Evolutionary conservation across 2,888 invertebrate species (phyloP).

Genomic region (Clanis bilineata): DNA sequence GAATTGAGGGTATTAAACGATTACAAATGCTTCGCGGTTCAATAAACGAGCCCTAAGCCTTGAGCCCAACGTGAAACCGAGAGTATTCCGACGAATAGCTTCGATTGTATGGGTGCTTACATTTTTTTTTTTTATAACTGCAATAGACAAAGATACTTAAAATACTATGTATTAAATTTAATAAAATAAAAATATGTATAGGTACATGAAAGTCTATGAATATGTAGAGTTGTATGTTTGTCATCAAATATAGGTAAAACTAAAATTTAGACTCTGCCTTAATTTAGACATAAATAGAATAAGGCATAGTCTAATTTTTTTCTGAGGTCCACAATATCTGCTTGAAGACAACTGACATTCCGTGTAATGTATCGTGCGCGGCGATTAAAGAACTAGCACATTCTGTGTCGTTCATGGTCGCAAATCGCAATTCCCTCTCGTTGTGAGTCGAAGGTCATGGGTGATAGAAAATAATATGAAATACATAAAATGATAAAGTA

Average conservation of each 20-base stretch:
- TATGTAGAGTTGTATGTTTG: too few species aligned
- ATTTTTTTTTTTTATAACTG: too few species aligned
- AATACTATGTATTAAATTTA: too few species aligned
- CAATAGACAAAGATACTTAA: not conserved
- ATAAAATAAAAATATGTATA: too few species aligned
- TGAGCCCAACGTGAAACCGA: constrained; percentile 64
- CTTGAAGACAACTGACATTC: not conserved
- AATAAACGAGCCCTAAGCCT: constrained; percentile 76
- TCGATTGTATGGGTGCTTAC: constrained; percentile 36
- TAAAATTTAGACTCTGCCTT: too few species aligned
- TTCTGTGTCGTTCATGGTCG: not conserved
- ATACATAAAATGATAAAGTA: not conserved
- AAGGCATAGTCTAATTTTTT: too few species aligned
- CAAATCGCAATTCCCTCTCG: not conserved
- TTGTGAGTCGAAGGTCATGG: too few species aligned
- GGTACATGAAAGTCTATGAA: too few species aligned
- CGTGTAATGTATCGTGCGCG: not conserved
- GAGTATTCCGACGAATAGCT: constrained; percentile 70
- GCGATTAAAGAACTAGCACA: not conserved
- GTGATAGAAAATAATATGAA: too few species aligned
- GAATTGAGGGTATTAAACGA: constrained; percentile 83
- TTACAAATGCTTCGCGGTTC: constrained; percentile 82
- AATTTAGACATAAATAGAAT: too few species aligned
- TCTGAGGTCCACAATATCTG: too few species aligned
- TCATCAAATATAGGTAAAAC: too few species aligned